These are phyloP conservation scores for Oeneis ivallda DNA, from an alignment of 2,888 invertebrate genomes.

Conservation along the genomic window DNA sequence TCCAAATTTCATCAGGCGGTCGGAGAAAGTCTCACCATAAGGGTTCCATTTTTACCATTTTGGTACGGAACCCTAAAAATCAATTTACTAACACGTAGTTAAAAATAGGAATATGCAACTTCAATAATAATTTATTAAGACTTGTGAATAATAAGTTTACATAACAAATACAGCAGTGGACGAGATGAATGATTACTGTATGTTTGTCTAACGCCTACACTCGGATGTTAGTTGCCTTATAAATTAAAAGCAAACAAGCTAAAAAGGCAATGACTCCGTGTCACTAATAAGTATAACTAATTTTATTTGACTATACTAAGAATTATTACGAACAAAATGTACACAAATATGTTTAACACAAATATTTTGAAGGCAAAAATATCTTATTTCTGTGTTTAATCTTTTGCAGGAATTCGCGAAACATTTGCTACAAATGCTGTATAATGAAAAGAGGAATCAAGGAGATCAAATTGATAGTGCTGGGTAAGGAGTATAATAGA, in stretches of 20 bases:
- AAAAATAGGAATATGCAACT: background rate
- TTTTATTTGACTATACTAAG: conserved; percentile 1
- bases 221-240: conserved; percentile 4
- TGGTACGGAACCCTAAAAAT: too few species aligned
- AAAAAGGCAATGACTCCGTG: conserved; percentile 5
- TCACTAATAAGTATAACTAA: conserved; percentile 17
- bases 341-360: background rate
- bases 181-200: conserved; percentile 5
- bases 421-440: conserved; percentile 67
- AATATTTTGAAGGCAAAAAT: background rate
- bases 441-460: conserved; percentile 58
- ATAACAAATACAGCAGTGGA: background rate
- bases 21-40: too few species aligned
- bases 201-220: conserved; percentile 11
- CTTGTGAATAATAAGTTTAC: background rate
- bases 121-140: background rate
- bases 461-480: conserved; percentile 53
- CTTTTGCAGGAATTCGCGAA: conserved; percentile 65
- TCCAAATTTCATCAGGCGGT: too few species aligned
- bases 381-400: background rate
- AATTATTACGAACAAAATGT: background rate
- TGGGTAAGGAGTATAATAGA: conserved; percentile 41
- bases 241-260: conserved; percentile 14
- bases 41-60: too few species aligned
- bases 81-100: background rate